Base-by-base conservation (phyloP, 2,888 invertebrate genomes). In the Leptinotarsa tumamoca region DNA sequence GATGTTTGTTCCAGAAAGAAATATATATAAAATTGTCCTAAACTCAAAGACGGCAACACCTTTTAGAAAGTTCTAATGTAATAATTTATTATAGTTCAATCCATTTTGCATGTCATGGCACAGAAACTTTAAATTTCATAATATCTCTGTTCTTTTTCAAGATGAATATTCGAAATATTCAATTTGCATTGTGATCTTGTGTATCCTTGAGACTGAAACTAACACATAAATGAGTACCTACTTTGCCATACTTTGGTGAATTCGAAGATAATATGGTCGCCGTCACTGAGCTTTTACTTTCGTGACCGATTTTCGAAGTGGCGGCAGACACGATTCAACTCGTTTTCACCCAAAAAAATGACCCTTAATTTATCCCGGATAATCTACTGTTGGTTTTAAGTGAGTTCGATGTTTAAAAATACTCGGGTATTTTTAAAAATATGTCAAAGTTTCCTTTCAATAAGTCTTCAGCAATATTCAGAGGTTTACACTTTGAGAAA, bases 401-500 rank as follows among this genome's bases (percentile, higher is more conserved):
- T 63, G 63, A 43, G 18, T 63, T n/a, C 2, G 63, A 33, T 63
- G 63, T 63, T 63, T 63, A 63, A 63, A 63, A 63, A 63, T 63
- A 63, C 63, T 63, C 63, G 63, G 63, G 63, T 63, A 63, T 63
- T 63, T 63, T 63, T 63, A 43, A 63, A 63, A 63, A 63, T 63
- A 63, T 63, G 27, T 43, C 17, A 52, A n/a, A 61, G 61, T 61
- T 63, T 63, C 43, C 33, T 63, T 63, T 17, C 33, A 33, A 33
- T 63, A 63, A 17, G 63, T 33, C 27, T 63, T 63, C 33, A 63
- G 43, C n/a, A 17, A 27, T 63, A 43, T 63, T 27, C 63, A 33
- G 14, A 43, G 43, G 43, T 43, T 13, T 10, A 43, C 13, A 43
- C 43, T 13, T 43, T 13, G 43, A 43, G 43, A 10, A 43, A 43